Base-by-base conservation (phyloP, 2,888 invertebrate species). In the Odontothrips loti region DNA sequence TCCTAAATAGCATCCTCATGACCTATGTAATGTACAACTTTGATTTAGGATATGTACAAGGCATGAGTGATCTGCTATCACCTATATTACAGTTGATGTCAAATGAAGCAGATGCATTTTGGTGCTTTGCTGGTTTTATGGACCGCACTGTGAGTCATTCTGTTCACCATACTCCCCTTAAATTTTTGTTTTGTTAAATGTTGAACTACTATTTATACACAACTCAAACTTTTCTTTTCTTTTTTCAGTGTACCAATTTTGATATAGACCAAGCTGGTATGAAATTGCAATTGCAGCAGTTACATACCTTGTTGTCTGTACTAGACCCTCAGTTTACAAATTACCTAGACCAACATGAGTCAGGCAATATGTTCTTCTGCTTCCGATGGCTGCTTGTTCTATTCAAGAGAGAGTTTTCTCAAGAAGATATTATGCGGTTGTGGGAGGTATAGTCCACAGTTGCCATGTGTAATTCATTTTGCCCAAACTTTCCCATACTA, bases 21-120 rank as follows among this genome's bases (percentile, higher is more conserved):
- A 99, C 99, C 0, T 99, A 99, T 86, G 94, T 97, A 68, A 98
- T 99, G 98, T 98, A 97, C 87, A 97, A 99, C 89, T 99, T 99
- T 87, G 98, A 99, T 89, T 89, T 99, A 85, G 99, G 96, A 20
- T 96, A 96, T 85, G 96, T 96, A 1, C 96, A 96, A 87, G 99
- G 99, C 34, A 99, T 99, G 99, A 97, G 97, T 85, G 99, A 99
- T 88, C 90, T 99, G 80, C 88, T 99, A 81, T 96, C 98, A 10
- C 99, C 99, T 0, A 92, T 99, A 85, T 89, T 99, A 81, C 92
- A 94, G 86, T 90, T 98, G 79, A 90, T 98, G 90, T 93, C 94
- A 83, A 94, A 96, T 86, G 99, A 99, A 88, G 96, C 96, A 4
- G 98, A 99, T 87, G 94, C 97, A 0, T 99, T 99, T 89, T 99